Base-by-base conservation (phyloP, 1,140 invertebrate species). In the Drosophila melanica region DNA sequence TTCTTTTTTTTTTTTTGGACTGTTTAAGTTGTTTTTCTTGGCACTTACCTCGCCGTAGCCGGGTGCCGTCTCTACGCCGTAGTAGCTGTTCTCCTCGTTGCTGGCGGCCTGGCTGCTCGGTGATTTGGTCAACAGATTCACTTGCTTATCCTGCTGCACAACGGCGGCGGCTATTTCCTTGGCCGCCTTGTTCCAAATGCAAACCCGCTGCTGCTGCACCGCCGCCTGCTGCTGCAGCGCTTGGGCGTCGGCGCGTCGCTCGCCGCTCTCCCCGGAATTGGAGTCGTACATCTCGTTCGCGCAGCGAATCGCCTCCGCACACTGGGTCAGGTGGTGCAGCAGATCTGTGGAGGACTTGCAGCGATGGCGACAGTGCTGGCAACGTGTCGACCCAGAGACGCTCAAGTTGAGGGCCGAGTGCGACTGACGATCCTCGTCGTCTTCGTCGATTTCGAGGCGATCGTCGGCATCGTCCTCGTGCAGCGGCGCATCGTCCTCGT, bases 281-380 rank as follows among this genome's bases (percentile, higher is more conserved):
- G 87, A 92, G 70, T 93, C 92, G 33, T 79, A 90, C 59, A 90
- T 92, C 58, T 92, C 91, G 69, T 91, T 89, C 50, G 78, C 81
- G 11, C 84, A 85, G 80, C 93, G 93, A 69, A 91, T 93, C 67
- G 92, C 93, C 85, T 93, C 93, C 16, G 92, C 85, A 90, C 96
- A 97, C 14, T 94, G 94, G 91, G 95, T 94, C 81, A 97, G 92
- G 86, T 98, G 96, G 59, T 94, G 92, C 57, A 95, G 93, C 10
- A 97, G 93, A 92, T 97, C 96, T 3, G 94, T 93, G 50, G 95
- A 96, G 12, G 95, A 96, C 92, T 97, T 97, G 90, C 96, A 97
- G 68, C 96, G 93, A 82, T 96, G 96, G 60, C 96, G 94, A 87
- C 97, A 98, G 79, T 96, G 95, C 90, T 97, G 96, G 90, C 97